Evolutionary conservation across 2,888 invertebrate genomes (phyloP).

Genomic region (Vannuccia rotundouncinata): DNA sequence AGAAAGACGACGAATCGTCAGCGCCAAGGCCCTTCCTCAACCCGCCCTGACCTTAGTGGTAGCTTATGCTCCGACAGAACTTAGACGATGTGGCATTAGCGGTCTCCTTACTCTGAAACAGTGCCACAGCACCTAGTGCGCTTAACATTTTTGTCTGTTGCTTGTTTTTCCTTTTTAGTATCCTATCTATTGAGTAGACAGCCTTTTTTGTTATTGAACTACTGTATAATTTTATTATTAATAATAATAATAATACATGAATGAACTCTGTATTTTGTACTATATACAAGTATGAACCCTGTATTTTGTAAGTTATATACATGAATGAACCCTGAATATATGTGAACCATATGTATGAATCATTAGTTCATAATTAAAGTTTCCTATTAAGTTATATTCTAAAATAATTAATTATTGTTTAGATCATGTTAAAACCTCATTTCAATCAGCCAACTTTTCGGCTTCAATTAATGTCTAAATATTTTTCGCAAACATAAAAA

Average conservation of each 20-base stretch:
- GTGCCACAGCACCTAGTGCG: background rate
- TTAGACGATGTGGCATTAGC: background rate
- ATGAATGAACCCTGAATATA: no score
- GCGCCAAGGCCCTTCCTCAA: background rate
- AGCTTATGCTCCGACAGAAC: constrained; percentile 16
- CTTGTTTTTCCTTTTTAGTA: background rate
- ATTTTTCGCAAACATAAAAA: no score
- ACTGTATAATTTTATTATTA: constrained; percentile 6
- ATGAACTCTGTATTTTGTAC: no score
- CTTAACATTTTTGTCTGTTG: background rate
- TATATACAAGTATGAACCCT: no score
- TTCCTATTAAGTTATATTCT: no score
- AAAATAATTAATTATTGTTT: no score
- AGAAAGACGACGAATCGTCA: background rate
- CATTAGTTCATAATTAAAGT: no score
- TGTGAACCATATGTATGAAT: no score
- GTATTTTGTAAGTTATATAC: no score
- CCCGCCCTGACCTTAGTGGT: background rate
- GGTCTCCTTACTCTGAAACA: background rate
- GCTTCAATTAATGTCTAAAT: no score
- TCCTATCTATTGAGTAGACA: background rate
- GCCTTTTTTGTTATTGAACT: background rate
- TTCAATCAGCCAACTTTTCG: no score
- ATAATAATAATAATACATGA: background rate
- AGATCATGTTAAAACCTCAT: no score